Percentiles rank a stretch among this genome's conserved stretches.
phyloP scores from a whole-genome alignment of 92 coral and sea anemone genomes.

The Scolanthus callimorphus region DNA sequence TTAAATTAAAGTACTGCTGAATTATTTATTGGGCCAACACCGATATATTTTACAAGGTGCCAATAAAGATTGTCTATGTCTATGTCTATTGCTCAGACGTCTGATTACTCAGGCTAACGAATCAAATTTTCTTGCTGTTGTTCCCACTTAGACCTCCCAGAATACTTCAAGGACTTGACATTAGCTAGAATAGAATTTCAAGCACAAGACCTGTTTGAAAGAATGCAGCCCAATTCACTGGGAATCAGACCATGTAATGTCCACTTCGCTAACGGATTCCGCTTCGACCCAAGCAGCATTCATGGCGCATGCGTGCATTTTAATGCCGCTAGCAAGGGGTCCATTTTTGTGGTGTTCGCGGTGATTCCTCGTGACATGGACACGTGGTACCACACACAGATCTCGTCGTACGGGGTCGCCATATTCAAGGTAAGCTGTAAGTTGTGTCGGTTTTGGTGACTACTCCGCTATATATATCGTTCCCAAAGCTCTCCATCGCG shows the following conservation, averaged over 20 bases:
- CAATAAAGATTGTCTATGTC: no score
- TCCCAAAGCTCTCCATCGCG: no score
- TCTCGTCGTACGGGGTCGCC: conserved; percentile 4
- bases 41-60: no score
- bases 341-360: conserved; percentile 32
- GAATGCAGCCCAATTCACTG: background rate
- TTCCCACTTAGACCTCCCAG: conserved; percentile 6
- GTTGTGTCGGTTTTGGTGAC: no score
- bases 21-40: no score
- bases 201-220: conserved; percentile 6
- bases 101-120: no score
- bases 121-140: no score
- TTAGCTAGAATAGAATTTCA: conserved; percentile 35
- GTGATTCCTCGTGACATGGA: conserved; percentile 3
- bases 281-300: conserved; percentile 31
- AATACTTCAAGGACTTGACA: conserved; percentile 5
- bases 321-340: conserved; percentile 29
- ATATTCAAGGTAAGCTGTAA: conserved; percentile 19
- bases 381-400: conserved; percentile 9
- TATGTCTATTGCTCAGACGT: no score
- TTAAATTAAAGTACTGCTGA: no score
- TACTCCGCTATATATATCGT: no score
- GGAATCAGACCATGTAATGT: conserved; percentile 33
- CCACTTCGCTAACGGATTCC: conserved; percentile 40
- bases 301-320: conserved; percentile 43